These are phyloP conservation scores for Hormiphora californensis DNA, from an alignment of 37 sponge, comb jelly and placozoan species.

Conservation along the genomic window DNA sequence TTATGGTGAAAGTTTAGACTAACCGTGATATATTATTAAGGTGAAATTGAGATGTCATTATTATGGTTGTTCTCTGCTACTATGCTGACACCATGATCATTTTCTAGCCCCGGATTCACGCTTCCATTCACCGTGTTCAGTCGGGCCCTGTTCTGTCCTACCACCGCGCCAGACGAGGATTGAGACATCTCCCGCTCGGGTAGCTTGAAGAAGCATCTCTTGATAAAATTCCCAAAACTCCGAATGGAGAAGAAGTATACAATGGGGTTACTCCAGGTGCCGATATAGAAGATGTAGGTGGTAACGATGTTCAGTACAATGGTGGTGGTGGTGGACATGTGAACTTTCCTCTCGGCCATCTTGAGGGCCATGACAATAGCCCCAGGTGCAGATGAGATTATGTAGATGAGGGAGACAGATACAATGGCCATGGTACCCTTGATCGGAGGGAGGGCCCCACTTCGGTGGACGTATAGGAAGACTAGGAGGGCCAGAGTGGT, in stretches of 20 bases:
- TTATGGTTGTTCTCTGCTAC: too few relatives aligned
- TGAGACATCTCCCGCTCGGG: too few relatives aligned
- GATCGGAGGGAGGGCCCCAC: not conserved
- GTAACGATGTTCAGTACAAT: not conserved
- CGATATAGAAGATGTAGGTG: constrained; percentile 49
- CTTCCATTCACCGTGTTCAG: too few relatives aligned
- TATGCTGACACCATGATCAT: too few relatives aligned
- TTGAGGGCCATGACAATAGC: constrained; percentile 36
- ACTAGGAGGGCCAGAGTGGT: not conserved
- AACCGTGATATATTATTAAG: too few relatives aligned
- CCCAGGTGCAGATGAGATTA: not conserved
- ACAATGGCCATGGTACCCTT: constrained; percentile 3
- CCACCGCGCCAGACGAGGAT: too few relatives aligned
- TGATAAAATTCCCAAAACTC: not conserved
- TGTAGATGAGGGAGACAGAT: not conserved
- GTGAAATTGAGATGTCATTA: too few relatives aligned
- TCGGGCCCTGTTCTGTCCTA: too few relatives aligned
- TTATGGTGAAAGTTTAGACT: too few relatives aligned
- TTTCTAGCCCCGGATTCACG: too few relatives aligned
- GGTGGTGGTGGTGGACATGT: not conserved
- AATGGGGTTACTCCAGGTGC: constrained; percentile 1
- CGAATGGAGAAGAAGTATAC: constrained; percentile 9
- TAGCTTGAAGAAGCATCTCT: not conserved
- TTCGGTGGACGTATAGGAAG: not conserved
- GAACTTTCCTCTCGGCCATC: not conserved